Conservation (phyloP, 2,888 invertebrate species). For the Adelognathus sp. region DNA sequence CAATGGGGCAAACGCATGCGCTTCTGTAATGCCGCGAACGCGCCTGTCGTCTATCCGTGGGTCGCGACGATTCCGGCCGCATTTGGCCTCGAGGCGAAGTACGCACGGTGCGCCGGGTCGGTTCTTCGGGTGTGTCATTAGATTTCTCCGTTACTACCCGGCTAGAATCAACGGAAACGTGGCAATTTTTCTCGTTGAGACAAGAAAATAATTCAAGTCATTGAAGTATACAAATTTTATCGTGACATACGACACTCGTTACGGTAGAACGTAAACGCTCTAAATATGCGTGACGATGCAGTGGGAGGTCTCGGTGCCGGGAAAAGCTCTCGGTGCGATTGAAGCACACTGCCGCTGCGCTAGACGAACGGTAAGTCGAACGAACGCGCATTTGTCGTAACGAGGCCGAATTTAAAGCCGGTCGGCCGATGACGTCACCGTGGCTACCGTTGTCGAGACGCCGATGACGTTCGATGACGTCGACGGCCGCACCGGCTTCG, state of each 20-base stretch:
- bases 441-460: not conserved
- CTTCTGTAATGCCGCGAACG: constrained; percentile 60
- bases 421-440: constrained; percentile 48
- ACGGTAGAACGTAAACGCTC: constrained; percentile 8
- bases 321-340: constrained; percentile 37
- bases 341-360: constrained; percentile 32
- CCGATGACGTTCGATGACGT: constrained; percentile 44
- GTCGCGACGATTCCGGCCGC: constrained; percentile 52
- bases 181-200: not conserved
- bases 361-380: constrained; percentile 62
- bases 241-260: not conserved
- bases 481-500: constrained; percentile 7
- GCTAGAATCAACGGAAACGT: not conserved
- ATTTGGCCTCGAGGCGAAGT: constrained; percentile 60
- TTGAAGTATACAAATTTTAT: no score
- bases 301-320: constrained; percentile 46
- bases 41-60: constrained; percentile 63
- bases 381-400: not conserved
- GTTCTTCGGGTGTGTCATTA: constrained; percentile 74
- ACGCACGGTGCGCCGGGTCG: constrained; percentile 55
- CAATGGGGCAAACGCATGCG: constrained; percentile 70
- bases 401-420: not conserved
- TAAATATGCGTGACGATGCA: constrained; percentile 56
- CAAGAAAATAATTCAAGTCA: not conserved
- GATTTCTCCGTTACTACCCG: constrained; percentile 59